Conservation (phyloP, 1,140 invertebrate species). For the silkworm (Bombyx mori) region ASM3026992v2 NC_085135.1:2697501-2698000, state of each 20-base stretch:
- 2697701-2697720: background rate
- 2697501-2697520: no score
- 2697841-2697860: background rate
- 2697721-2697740: background rate
- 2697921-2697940: background rate
- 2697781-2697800: background rate
- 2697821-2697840: background rate
- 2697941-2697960: no score
- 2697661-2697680: background rate
- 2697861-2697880: background rate
- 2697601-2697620: background rate
- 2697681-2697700: background rate
- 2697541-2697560: no score
- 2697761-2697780: conserved; percentile 1
- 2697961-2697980: no score
- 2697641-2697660: background rate
- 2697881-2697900: conserved; percentile 1
- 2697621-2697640: background rate
- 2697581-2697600: no score
- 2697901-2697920: background rate
- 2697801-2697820: background rate
- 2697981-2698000: no score
- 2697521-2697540: no score
- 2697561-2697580: background rate
- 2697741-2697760: conserved; percentile 1